Evolutionary conservation across 2,888 invertebrate genomes (phyloP), one percentile per base, ranked within the genome.

Genomic region (Apamea monoglypha): DNA sequence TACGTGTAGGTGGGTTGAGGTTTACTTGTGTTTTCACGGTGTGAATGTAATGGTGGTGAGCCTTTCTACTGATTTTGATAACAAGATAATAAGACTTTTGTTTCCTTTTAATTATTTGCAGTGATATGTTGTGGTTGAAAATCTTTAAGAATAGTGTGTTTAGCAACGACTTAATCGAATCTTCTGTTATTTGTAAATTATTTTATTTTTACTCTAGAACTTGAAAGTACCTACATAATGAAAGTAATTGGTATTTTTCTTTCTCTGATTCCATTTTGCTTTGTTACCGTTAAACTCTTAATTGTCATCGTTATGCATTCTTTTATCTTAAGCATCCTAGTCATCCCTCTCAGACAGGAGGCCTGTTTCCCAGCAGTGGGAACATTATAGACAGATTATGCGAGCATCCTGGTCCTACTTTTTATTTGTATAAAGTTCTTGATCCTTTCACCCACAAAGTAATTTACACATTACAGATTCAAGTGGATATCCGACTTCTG

Each of bases 401-500:
- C 10, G 5, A 36, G 5, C 5, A 44, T 29, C 1, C 1, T 25
- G 36, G 29, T 36, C 5, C 12, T 56, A 44, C 7, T 56, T 76
- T 63, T 69, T 56, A 47, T 59, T 40, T 16, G 18, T 12, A 47
- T 18, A 78, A 47, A 59, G n/a, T 53, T 25, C 1, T 0, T 56
- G 36, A 25, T 84, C 74, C 80, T 56, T 80, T 74, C 80, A 59
- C 80, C 32, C 47, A 56, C 50, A 59, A 70, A 36, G n/a, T 59
- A 70, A 77, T 70, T 32, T 64, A 85, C 32, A 75, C 72, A 68
- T 59, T 71, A 78, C 36, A 79, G n/a, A 74, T 69, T 73, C 47
- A 64, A 82, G 64, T 74, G 83, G 56, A 84, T 72, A 78, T 82
- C 71, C 69, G 69, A 79, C 29, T 79, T 75, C 56, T 84, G 83